phyloP scores from a whole-genome alignment of 2,888 invertebrate genomes.

The Himalopsyche kuldschensis region DNA sequence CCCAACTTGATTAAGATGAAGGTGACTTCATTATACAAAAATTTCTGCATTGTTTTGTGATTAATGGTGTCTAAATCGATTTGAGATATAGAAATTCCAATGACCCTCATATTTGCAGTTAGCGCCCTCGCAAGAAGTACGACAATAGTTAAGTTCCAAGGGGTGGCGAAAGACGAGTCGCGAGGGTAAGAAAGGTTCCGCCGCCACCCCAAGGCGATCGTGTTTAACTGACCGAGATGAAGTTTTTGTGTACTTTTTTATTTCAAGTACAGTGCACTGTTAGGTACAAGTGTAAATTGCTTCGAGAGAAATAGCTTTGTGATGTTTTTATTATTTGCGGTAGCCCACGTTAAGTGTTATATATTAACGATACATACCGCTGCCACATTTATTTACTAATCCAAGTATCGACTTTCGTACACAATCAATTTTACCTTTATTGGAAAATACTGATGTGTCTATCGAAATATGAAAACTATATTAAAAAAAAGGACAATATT shows the following conservation, averaged over 20 bases:
- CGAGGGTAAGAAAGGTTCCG: background rate
- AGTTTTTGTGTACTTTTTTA: background rate
- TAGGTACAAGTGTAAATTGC: background rate
- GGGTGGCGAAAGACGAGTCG: background rate
- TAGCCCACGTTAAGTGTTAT: too few species aligned
- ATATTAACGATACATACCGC: too few species aligned
- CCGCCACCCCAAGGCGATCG: background rate
- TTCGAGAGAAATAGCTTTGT: background rate
- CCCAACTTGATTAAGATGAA: too few species aligned
- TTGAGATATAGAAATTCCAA: background rate
- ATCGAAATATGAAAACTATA: too few species aligned
- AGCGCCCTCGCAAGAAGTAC: background rate
- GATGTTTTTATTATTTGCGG: background rate
- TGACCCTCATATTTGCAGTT: background rate
- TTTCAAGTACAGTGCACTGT: background rate
- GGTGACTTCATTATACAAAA: too few species aligned
- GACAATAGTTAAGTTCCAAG: background rate
- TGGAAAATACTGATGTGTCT: too few species aligned
- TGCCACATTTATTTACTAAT: too few species aligned
- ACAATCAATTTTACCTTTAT: too few species aligned
- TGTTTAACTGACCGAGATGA: slow-evolving; percentile 14
- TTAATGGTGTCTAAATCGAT: too few species aligned
- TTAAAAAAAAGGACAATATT: too few species aligned
- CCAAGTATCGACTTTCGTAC: too few species aligned
- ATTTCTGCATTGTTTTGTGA: too few species aligned